Evolutionary conservation across 2,113 vertebrate genomes (phyloP).

Genomic region (Orycteropus afer): DNA sequence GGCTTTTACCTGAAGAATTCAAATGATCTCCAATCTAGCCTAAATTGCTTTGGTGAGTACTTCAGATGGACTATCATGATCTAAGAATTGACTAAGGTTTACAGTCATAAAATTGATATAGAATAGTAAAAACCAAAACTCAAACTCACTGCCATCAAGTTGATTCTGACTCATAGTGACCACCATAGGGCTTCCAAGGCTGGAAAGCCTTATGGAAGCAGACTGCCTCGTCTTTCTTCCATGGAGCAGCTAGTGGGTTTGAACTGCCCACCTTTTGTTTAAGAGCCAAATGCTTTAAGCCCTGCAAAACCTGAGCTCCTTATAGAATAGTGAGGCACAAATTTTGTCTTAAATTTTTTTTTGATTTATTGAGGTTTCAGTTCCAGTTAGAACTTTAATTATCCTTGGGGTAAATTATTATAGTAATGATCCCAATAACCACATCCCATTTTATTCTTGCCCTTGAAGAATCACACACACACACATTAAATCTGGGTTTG

Average conservation of each 20-base stretch:
- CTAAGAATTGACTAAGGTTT: background rate
- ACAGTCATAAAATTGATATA: background rate
- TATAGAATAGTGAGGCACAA: background rate
- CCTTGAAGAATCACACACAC: background rate
- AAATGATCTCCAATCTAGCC: background rate
- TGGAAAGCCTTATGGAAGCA: too few relatives aligned
- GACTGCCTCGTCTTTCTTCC: too few relatives aligned
- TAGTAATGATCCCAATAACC: background rate
- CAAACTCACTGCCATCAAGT: too few relatives aligned
- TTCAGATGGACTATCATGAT: background rate
- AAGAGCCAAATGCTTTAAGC: too few relatives aligned
- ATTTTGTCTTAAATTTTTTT: background rate
- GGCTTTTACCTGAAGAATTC: slow-evolving; percentile 16
- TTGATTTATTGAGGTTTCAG: background rate
- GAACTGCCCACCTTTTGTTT: too few relatives aligned
- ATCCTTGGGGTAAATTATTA: background rate
- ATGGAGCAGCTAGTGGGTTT: too few relatives aligned
- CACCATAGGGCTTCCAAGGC: too few relatives aligned
- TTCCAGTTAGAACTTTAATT: background rate
- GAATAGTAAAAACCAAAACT: background rate
- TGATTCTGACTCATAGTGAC: too few relatives aligned
- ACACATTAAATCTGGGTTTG: background rate
- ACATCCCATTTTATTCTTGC: background rate
- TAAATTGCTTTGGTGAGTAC: background rate
- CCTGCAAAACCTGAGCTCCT: too few relatives aligned